Base-by-base conservation (phyloP, 2,888 invertebrate species). In the Molanna angustata region DNA sequence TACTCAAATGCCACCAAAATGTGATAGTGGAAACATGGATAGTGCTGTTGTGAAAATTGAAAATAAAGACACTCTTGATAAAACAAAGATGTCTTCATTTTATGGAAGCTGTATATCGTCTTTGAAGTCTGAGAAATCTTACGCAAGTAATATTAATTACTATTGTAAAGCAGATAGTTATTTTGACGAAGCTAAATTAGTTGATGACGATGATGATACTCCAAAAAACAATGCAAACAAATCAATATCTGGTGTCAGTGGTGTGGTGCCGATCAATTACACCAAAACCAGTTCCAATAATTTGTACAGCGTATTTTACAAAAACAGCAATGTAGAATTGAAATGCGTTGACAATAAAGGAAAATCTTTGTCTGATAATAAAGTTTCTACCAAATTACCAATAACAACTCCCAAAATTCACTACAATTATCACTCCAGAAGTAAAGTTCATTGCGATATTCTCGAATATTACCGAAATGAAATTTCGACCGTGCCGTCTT, bases 231-330 rank as follows among this genome's bases (percentile, higher is more conserved):
- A 41, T 43, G n/a, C n/a, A n/a, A 33, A 20, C 7, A 41, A 39
- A 13, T 6, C 9, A 32, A 7, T 16, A 6, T 41, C 41, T 2
- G 6, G 4, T 13, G n/a, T 52, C 6, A 49, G 41, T 35, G 57
- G 57, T 21, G 32, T 59, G 4, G 9, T 32, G 17, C 42, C 52
- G 2, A 46, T 59, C n/a, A 54, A 49, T 40, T 54, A 57, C 33
- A 54, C 56, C 7, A 53, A 40, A 13, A 54, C 21, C 14, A 40
- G 50, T 35, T 45, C 31, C 45, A 39, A 35, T 33, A 11, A 27
- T 11, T 27, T 11, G 27, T 4, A 27, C 4, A 27, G 11, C 4
- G 11, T 7, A 7, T 7, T 27, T 7, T 7, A 27, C 6, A 11
- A 7, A 7, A 27, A 27, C 27, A 27, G 27, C 4, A 27, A 27